Base-by-base conservation (phyloP, 2,888 invertebrate genomes). In the Brachyopa scutellaris region DNA sequence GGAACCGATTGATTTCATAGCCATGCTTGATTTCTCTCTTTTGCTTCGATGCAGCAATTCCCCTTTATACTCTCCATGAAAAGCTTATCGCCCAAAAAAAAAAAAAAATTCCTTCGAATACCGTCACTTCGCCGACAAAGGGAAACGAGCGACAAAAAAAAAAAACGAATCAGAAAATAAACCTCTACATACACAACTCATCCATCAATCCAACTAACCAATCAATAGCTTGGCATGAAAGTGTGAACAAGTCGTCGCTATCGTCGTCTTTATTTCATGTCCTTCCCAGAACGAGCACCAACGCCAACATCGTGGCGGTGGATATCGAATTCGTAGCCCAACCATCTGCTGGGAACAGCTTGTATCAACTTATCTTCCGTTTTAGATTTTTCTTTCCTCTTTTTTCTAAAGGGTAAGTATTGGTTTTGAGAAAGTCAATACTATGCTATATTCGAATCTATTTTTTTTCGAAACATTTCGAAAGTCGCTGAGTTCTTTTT, bases 191-290 rank as follows among this genome's bases (percentile, higher is more conserved):
- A 76, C 57, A 61, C 51, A 53, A 33, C 69, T 80, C 76, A 76
- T 80, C 69, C 69, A 80, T 80, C 76, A 80, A 80, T 80, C 80
- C 74, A 62, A 55, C 70, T 82, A 82, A 72, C 77, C 70, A 76
- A 82, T 82, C 82, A 77, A 82, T 77, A 55, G 76, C 64, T 64
- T 82, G 59, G 70, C 77, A 77, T 70, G 33, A 61, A 77, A 77
- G 77, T 77, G 76, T 82, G 82, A 82, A 82, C 64, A 77, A 77
- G 70, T 72, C 77, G 55, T 66, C 64, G 33, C 67, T 57, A 64
- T 74, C 38, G 53, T 61, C 61, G 29, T 73, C 67, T 74, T n/a
- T n/a, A n/a, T n/a, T n/a, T 76, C 55, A 74, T 76, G 69, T 69
- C 70, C 36, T 42, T 61, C 11, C 33, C 17, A 38, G 47, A n/a